Evolutionary conservation across 2,888 invertebrate genomes (phyloP).

Genomic region (Tachina lurida): DNA sequence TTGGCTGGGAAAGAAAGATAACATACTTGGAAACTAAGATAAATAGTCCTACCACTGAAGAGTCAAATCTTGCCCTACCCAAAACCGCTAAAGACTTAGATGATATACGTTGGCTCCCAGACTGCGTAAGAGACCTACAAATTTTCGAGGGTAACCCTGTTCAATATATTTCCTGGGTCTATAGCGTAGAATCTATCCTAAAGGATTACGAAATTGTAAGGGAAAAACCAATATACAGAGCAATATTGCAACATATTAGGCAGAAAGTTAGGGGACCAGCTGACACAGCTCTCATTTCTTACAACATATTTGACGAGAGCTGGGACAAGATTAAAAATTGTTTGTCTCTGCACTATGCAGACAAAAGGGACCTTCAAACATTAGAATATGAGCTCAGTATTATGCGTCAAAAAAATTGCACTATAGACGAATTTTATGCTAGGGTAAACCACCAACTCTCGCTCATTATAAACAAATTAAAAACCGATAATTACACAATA

Average conservation of each 20-base stretch:
- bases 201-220: slow-evolving; percentile 6
- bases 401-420: background rate
- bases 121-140: slow-evolving; percentile 7
- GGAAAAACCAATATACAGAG: slow-evolving; percentile 16
- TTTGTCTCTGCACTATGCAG: too few relatives aligned
- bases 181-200: slow-evolving; percentile 13
- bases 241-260: background rate
- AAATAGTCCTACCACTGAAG: too few relatives aligned
- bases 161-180: slow-evolving; percentile 17
- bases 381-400: background rate
- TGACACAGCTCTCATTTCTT: too few relatives aligned
- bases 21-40: too few relatives aligned
- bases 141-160: slow-evolving; percentile 10
- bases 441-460: slow-evolving; percentile 7
- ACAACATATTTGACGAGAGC: background rate
- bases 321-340: background rate
- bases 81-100: too few relatives aligned
- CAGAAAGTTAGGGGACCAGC: background rate
- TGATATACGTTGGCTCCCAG: background rate
- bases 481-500: slow-evolving; percentile 22
- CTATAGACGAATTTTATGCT: background rate
- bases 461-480: background rate
- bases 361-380: too few relatives aligned
- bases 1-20: too few relatives aligned
- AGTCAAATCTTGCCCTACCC: too few relatives aligned